Evolutionary conservation across 2,797 vertebrate genomes (phyloP).

Genomic region (Lepidocolaptes lacrymiger): DNA sequence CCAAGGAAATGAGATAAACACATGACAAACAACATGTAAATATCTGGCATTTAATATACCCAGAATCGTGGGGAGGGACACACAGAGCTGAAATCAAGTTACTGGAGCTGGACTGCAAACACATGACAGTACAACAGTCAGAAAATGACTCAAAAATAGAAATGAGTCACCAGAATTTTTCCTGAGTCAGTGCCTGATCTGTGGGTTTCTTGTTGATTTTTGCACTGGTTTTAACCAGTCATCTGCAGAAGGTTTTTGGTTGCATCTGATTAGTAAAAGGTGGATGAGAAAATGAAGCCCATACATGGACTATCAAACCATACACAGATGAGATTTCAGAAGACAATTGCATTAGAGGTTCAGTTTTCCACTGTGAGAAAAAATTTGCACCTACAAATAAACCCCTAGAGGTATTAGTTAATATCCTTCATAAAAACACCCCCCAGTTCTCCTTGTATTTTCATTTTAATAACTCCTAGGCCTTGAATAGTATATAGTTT

Average conservation of each 20-base stretch:
- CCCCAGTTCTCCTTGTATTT: background rate
- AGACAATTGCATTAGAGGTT: background rate
- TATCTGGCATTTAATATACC: background rate
- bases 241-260: background rate
- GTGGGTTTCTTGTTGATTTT: background rate
- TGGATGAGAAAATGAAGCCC: background rate
- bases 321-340: background rate
- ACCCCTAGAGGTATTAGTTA: background rate
- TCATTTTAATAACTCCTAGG: background rate
- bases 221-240: background rate
- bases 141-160: background rate
- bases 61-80: background rate
- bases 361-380: background rate
- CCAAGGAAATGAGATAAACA: background rate
- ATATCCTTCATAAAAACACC: background rate
- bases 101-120: background rate
- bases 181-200: background rate
- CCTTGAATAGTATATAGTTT: background rate
- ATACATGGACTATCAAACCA: background rate
- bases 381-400: background rate
- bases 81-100: background rate
- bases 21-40: background rate
- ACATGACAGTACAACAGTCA: background rate
- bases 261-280: background rate
- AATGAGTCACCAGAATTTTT: background rate